These are phyloP conservation scores for Pantala flavescens DNA, from an alignment of 1,140 invertebrate species.

Conservation along the genomic window DNA sequence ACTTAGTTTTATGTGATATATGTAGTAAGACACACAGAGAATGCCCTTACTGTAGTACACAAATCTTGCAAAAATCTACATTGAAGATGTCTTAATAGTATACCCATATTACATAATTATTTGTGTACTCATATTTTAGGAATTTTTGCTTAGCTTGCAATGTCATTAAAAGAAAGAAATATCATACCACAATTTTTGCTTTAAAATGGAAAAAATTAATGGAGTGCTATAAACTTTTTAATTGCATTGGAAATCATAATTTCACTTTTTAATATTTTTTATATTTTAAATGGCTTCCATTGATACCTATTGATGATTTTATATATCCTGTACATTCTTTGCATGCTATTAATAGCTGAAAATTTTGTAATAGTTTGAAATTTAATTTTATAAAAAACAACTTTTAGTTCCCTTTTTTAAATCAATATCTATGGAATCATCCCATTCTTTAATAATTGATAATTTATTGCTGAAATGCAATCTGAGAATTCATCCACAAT, in stretches of 20 bases:
- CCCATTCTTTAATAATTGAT: no score
- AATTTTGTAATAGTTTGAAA: no score
- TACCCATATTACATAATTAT: background rate
- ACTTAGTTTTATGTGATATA: conserved; percentile 74
- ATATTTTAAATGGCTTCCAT: background rate
- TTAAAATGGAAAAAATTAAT: background rate
- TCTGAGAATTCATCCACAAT: no score
- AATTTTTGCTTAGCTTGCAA: background rate
- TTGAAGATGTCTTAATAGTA: background rate
- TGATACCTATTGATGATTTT: no score
- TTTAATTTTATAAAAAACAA: no score
- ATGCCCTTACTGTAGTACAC: conserved; percentile 82
- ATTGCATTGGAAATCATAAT: background rate
- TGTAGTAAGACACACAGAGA: conserved; percentile 70
- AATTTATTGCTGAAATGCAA: no score
- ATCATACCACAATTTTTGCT: background rate
- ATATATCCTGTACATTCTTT: no score
- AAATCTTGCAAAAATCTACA: conserved; percentile 34
- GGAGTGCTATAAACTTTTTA: background rate
- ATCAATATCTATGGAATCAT: no score
- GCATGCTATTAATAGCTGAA: no score
- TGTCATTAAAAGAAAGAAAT: background rate
- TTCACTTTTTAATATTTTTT: background rate
- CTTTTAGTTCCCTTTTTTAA: no score
- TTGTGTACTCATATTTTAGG: background rate